A percentile compares a stretch with the other conserved stretches of the same genome.
These are phyloP conservation scores for Schizopygopsis pylzovi DNA, from an alignment of 2,797 vertebrate genomes.

Conservation along the genomic window DNA sequence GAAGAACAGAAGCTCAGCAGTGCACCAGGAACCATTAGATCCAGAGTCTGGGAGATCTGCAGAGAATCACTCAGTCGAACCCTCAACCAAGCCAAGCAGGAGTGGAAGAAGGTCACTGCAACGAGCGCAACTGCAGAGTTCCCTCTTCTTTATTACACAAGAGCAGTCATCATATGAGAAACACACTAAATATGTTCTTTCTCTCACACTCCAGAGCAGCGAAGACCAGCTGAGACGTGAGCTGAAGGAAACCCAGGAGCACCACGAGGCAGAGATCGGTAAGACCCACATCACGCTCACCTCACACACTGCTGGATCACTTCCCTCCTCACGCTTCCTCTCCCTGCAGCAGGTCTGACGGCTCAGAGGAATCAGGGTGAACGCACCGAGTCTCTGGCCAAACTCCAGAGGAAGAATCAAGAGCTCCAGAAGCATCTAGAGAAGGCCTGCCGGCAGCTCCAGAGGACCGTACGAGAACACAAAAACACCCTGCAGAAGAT, in stretches of 20 bases:
- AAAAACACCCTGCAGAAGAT: conserved; percentile 75
- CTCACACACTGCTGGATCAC: not conserved
- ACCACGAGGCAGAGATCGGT: conserved; percentile 71
- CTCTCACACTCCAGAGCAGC: conserved; percentile 65
- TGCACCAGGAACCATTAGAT: conserved; percentile 64
- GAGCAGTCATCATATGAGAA: not conserved
- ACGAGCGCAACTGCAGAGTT: not conserved
- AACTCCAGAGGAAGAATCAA: conserved; percentile 82
- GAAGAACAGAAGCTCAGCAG: conserved; percentile 45
- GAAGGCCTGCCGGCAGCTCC: conserved; percentile 82
- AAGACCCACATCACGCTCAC: conserved; percentile 17
- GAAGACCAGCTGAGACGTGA: conserved; percentile 70
- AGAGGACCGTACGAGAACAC: conserved; percentile 81
- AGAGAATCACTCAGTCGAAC: conserved; percentile 72
- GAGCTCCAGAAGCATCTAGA: conserved; percentile 85
- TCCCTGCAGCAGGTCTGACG: conserved; percentile 57
- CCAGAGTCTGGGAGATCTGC: conserved; percentile 77
- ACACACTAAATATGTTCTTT: not conserved
- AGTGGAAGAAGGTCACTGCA: conserved; percentile 79
- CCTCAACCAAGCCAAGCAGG: conserved; percentile 73
- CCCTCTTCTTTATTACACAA: not conserved
- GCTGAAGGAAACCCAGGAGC: conserved; percentile 74
- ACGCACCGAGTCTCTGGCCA: conserved; percentile 72
- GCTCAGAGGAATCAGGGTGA: conserved; percentile 62
- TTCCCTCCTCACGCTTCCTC: not conserved